These are phyloP conservation scores for Dysdera silvatica DNA, from an alignment of 1,140 invertebrate genomes.

Conservation along the genomic window DNA sequence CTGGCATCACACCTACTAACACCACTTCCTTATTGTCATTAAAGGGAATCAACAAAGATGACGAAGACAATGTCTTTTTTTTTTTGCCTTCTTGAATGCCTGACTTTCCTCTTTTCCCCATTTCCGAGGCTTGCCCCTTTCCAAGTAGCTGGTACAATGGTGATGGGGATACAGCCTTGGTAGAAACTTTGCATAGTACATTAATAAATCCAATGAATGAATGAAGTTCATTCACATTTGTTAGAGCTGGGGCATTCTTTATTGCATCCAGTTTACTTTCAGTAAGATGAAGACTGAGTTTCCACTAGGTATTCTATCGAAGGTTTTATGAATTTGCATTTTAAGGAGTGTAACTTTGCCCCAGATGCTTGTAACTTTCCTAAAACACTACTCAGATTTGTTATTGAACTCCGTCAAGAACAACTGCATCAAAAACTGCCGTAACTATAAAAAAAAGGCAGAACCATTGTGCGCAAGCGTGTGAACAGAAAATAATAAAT, in stretches of 20 bases:
- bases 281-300: slow-evolving; percentile 41
- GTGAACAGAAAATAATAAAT: too few species aligned
- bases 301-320: slow-evolving; percentile 42
- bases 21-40: slow-evolving; percentile 47
- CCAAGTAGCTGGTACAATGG: slow-evolving; percentile 35
- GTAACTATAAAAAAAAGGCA: too few species aligned
- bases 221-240: slow-evolving; percentile 37
- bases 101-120: slow-evolving; percentile 34
- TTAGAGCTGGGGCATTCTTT: slow-evolving; percentile 35
- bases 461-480: too few species aligned
- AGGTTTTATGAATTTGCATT: slow-evolving; percentile 38
- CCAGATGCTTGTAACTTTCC: slow-evolving; percentile 28
- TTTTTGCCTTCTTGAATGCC: slow-evolving; percentile 37
- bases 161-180: slow-evolving; percentile 33
- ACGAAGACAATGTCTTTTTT: slow-evolving; percentile 7
- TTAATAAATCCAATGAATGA: slow-evolving; percentile 17
- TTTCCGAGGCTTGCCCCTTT: slow-evolving; percentile 30
- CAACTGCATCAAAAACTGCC: too few species aligned
- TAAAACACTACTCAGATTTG: slow-evolving; percentile 34
- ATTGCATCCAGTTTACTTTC: slow-evolving; percentile 42
- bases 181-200: slow-evolving; percentile 37
- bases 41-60: slow-evolving; percentile 39
- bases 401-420: too few species aligned
- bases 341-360: slow-evolving; percentile 39
- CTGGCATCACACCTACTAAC: slow-evolving; percentile 44